Evolutionary conservation across 2,888 invertebrate species (phyloP).

Genomic region (Craniophora ligustri): DNA sequence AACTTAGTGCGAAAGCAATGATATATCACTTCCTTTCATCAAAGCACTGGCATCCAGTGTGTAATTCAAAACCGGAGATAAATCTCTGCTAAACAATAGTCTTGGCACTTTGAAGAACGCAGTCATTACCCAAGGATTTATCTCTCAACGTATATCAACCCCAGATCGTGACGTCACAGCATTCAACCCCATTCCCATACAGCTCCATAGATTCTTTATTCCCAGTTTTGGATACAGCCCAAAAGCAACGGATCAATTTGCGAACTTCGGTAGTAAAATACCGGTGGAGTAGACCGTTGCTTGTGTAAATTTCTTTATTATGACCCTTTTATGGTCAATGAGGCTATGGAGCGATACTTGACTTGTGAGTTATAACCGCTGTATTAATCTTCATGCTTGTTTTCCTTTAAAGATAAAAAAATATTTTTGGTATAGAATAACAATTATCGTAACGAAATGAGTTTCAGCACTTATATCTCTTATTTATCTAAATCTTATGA

Average conservation of each 20-base stretch:
- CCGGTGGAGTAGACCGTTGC: constrained; percentile 45
- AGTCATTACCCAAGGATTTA: constrained; percentile 47
- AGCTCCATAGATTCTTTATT: constrained; percentile 37
- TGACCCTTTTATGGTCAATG: constrained; percentile 21
- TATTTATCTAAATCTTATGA: too few species aligned
- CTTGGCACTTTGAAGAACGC: constrained; percentile 12
- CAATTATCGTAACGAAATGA: too few species aligned
- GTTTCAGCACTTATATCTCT: too few species aligned
- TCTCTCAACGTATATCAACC: constrained; percentile 29
- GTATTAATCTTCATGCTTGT: neutral
- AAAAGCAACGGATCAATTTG: constrained; percentile 56
- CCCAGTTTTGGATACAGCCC: constrained; percentile 53
- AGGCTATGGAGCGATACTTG: constrained; percentile 2
- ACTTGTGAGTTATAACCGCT: constrained; percentile 7
- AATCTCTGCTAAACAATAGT: constrained; percentile 42
- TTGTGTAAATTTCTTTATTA: constrained; percentile 43
- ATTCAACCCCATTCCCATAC: constrained; percentile 21
- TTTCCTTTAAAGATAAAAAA: constrained; percentile 12
- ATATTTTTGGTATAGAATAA: neutral
- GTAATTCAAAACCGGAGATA: constrained; percentile 33
- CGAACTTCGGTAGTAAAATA: constrained; percentile 63
- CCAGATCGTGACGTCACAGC: constrained; percentile 31
- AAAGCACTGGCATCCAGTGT: neutral
- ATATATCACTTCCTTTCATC: constrained; percentile 3
- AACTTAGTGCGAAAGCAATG: constrained; percentile 1